These are phyloP conservation scores for Cryptomyrus ogoouensis DNA, from an alignment of 2,113 vertebrate genomes.

Conservation along the genomic window DNA sequence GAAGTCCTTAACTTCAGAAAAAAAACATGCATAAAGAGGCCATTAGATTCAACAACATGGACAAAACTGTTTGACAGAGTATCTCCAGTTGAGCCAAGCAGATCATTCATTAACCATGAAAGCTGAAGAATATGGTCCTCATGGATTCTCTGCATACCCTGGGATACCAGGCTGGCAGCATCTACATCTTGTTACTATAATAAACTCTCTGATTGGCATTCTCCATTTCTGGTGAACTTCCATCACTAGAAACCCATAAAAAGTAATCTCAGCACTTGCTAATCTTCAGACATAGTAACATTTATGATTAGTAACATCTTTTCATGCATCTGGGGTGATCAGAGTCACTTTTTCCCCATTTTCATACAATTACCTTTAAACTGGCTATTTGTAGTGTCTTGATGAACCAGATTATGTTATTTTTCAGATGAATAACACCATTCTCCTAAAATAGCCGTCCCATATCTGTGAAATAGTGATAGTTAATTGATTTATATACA, in stretches of 20 bases:
- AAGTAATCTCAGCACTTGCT: not conserved
- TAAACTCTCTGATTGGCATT: not conserved
- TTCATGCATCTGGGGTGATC: not conserved
- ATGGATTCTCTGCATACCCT: not conserved
- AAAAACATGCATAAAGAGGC: not conserved
- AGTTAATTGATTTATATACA: not conserved
- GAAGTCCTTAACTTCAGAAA: not conserved
- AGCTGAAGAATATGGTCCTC: not conserved
- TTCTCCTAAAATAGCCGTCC: not conserved
- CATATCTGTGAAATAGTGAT: not conserved
- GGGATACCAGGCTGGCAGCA: not conserved
- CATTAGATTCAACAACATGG: not conserved
- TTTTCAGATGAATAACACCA: not conserved
- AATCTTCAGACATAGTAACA: not conserved
- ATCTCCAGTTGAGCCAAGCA: not conserved
- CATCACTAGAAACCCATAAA: not conserved
- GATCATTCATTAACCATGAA: not conserved
- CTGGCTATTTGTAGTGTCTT: not conserved
- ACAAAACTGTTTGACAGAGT: not conserved
- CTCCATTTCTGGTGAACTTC: not conserved
- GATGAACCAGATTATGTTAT: not conserved
- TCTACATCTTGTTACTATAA: not conserved
- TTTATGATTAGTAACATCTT: not conserved
- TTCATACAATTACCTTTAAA: not conserved
- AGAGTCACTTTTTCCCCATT: not conserved